Base-by-base conservation (phyloP, 1,140 invertebrate species). In the Capitella teleta region DNA sequence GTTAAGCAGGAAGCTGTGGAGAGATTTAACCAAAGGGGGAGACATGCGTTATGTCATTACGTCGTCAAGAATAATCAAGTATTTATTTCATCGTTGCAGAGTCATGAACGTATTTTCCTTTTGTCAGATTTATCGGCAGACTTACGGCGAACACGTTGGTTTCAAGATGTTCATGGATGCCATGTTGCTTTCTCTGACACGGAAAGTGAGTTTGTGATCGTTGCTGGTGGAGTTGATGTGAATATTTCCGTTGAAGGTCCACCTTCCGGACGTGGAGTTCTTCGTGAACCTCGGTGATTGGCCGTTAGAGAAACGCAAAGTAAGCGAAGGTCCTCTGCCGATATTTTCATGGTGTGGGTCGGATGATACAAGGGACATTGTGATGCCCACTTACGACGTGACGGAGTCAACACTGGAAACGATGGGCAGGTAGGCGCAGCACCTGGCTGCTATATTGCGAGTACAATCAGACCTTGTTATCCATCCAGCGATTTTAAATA, bases 281-380 rank as follows among this genome's bases (percentile, higher is more conserved):
- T 83, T 94, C 57, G 78, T 88, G 25, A 98, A 97, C 75, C 76
- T 98, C 14, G 92, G 92, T 16, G 92, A 98, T 72, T 97, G 91
- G 90, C 92, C 93, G 10, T 69, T 97, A 12, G 68, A 70, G 34
- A 61, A 68, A 26, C 64, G 57, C 49, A 49, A 60, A 28, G 77
- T 53, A 2, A 50, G 30, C 80, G 55, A 68, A 14, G 67, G 73
- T 34, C 62, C 61, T 14, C 21, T 71, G 56, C 90, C 92, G n/a
- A 82, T 98, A 47, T 89, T 97, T 66, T 94, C 90, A 28, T 98
- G 93, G 92, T 96, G 92, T 75, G 89, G 89, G 1, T 93, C 87
- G 54, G 74, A 80, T 44, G 79, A 84, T 54, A 82, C 82, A 3
- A 72, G 77, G 58, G 93, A 98, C 73, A 93, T 98, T 67, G 78